These are phyloP conservation scores for Halcyon leucocephala DNA, from an alignment of 2,797 vertebrate genomes.

Conservation along the genomic window DNA sequence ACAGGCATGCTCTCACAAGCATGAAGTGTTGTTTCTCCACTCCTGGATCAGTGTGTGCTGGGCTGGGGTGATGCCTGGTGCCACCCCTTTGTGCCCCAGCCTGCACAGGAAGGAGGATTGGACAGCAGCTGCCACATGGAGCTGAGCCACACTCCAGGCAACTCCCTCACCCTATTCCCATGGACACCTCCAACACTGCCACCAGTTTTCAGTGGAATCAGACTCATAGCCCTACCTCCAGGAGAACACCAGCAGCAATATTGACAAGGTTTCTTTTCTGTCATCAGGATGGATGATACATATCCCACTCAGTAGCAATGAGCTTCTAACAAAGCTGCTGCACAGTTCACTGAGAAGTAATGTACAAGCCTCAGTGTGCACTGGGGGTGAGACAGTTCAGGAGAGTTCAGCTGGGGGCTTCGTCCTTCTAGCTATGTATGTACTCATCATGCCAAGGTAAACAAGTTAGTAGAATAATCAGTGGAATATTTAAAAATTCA, in stretches of 20 bases:
- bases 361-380: not conserved
- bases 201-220: not conserved
- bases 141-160: not conserved
- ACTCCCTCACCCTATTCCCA: not conserved
- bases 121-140: fast-evolving
- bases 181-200: not conserved
- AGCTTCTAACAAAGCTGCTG: not conserved
- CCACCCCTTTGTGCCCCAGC: not conserved
- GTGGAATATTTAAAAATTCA: not conserved
- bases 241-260: not conserved
- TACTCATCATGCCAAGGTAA: not conserved
- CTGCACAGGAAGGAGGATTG: fast-evolving
- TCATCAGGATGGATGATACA: not conserved
- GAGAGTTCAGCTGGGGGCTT: not conserved
- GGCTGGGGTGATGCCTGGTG: not conserved
- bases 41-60: not conserved
- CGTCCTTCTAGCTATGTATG: not conserved
- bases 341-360: not conserved
- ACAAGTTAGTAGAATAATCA: not conserved
- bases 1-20: not conserved
- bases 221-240: not conserved
- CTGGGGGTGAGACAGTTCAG: not conserved
- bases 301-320: not conserved
- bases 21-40: not conserved
- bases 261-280: not conserved